These are phyloP conservation scores for Morpho helenor DNA, from an alignment of 2,888 invertebrate species.

Conservation along the genomic window DNA sequence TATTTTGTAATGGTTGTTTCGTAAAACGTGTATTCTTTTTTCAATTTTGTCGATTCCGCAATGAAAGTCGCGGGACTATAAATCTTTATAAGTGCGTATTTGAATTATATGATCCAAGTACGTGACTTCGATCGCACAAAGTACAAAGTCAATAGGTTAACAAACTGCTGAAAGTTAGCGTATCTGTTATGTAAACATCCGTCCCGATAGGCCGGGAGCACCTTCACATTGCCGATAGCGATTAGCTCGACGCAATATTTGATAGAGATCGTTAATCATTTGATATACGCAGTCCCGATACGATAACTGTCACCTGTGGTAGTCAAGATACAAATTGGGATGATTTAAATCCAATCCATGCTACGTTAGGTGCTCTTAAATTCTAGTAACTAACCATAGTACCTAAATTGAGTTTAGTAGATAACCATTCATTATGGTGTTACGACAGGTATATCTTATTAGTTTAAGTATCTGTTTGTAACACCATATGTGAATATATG, in stretches of 20 bases:
- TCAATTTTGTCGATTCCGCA: no score
- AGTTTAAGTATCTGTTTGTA: no score
- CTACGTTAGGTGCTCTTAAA: no score
- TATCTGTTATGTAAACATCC: conserved; percentile 57
- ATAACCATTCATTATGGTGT: no score
- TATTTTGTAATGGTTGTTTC: neutral
- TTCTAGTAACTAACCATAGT: no score
- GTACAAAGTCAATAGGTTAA: conserved; percentile 35
- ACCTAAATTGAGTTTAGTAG: no score
- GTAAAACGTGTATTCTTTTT: neutral
- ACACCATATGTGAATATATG: no score
- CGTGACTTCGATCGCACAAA: conserved; percentile 22
- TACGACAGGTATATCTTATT: no score
- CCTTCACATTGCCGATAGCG: conserved; percentile 15
- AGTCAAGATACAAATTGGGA: no score
- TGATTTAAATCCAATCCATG: no score
- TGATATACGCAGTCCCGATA: neutral
- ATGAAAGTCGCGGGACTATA: no score
- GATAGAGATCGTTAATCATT: neutral
- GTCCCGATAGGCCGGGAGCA: conserved; percentile 34
- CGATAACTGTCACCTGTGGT: no score
- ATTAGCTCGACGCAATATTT: neutral
- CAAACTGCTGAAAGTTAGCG: conserved; percentile 40
- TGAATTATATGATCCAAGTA: conserved; percentile 11
- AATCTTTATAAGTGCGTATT: neutral